Evolutionary conservation across 1,140 invertebrate species (phyloP).

Genomic region (Melipona quadrifasciata): DNA sequence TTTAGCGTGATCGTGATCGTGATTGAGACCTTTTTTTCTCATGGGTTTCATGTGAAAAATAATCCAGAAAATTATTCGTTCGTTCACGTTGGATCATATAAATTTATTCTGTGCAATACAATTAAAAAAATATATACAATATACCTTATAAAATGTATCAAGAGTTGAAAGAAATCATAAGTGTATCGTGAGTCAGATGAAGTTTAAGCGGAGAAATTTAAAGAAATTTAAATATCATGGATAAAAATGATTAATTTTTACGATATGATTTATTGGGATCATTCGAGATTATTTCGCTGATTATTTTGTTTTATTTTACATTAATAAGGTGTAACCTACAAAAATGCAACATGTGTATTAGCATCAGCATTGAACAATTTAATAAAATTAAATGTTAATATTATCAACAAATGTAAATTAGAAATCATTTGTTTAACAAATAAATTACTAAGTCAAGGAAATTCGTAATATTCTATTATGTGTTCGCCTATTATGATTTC

Average conservation of each 20-base stretch:
- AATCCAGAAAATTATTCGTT: conserved; percentile 1
- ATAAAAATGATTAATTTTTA: background rate
- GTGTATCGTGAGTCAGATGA: background rate
- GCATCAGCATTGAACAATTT: background rate
- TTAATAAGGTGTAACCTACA: background rate
- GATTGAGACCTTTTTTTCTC: background rate
- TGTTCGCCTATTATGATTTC: conserved; percentile 7
- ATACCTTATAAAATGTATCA: conserved; percentile 16
- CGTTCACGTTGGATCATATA: conserved; percentile 31
- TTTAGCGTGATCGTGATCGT: background rate
- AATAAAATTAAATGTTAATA: background rate
- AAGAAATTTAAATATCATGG: background rate
- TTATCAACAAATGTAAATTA: background rate
- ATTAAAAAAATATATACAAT: conserved; percentile 44
- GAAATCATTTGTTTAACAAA: conserved; percentile 17
- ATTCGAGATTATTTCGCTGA: background rate
- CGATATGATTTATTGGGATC: background rate
- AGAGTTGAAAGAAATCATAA: background rate
- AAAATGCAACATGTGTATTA: background rate
- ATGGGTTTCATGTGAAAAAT: background rate
- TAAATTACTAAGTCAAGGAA: conserved; percentile 32
- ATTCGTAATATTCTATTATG: background rate
- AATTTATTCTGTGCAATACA: conserved; percentile 47
- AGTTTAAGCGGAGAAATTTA: background rate
- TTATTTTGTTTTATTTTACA: background rate